Percentiles rank a stretch among this genome's conserved stretches.
Evolutionary conservation across 2,888 invertebrate species (phyloP).

Genomic region (Mechanitis messenoides): DNA sequence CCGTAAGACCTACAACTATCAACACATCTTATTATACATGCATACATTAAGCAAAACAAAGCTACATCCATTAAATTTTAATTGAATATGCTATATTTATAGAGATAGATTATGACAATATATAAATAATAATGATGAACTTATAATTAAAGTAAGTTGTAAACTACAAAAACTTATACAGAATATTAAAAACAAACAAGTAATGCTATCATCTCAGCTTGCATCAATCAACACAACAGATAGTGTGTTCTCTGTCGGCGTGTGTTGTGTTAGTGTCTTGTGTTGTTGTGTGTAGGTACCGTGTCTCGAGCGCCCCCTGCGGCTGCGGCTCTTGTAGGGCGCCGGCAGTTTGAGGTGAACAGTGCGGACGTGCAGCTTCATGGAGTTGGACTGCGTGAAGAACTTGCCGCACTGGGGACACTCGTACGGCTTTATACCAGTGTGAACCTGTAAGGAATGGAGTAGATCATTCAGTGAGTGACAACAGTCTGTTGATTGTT

Average conservation of each 20-base stretch:
- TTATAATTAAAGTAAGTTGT: no score
- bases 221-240: no score
- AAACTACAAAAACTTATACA: no score
- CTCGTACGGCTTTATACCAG: constrained; percentile 53
- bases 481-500: not conserved
- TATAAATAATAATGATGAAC: no score
- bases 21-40: not conserved
- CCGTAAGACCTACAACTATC: not conserved
- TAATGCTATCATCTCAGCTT: no score
- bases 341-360: constrained; percentile 56
- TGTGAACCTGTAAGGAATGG: constrained; percentile 48
- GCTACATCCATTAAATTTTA: no score
- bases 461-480: not conserved
- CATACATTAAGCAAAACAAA: no score
- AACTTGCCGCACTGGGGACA: constrained; percentile 53
- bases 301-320: constrained; percentile 18
- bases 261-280: not conserved
- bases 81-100: no score
- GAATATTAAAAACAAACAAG: no score
- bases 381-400: constrained; percentile 57
- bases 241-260: no score
- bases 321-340: constrained; percentile 44
- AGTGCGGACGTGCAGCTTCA: constrained; percentile 57
- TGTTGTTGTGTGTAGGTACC: not conserved
- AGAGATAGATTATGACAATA: no score